Conservation (phyloP, 2,888 invertebrate species). For the Labia minor region DNA sequence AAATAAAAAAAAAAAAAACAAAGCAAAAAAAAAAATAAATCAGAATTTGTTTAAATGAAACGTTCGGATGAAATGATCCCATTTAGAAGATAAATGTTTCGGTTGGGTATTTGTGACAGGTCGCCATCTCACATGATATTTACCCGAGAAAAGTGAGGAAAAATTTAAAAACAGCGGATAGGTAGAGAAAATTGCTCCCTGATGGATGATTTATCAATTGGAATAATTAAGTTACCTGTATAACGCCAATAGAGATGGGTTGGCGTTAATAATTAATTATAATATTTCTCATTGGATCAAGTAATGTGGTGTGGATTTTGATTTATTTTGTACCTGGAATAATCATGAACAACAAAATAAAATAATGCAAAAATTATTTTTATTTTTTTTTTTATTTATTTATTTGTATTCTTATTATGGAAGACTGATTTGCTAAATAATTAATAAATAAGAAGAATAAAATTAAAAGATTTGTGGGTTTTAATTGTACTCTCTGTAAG, state of each 20-base stretch:
- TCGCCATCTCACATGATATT: not conserved
- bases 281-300: too few relatives aligned
- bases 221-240: not conserved
- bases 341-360: too few relatives aligned
- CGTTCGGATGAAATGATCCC: not conserved
- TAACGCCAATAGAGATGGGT: not conserved
- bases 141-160: not conserved
- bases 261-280: not conserved
- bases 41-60: not conserved
- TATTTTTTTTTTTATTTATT: too few relatives aligned
- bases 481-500: too few relatives aligned
- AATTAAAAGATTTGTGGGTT: too few relatives aligned
- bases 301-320: too few relatives aligned
- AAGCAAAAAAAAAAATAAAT: too few relatives aligned
- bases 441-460: too few relatives aligned
- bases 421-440: too few relatives aligned
- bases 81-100: conserved; percentile 7
- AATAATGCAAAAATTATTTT: too few relatives aligned
- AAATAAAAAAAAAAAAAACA: not conserved
- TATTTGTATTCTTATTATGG: too few relatives aligned
- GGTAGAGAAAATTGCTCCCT: not conserved
- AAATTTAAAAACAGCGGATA: not conserved
- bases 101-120: not conserved
- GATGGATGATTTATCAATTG: not conserved
- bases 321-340: too few relatives aligned